A percentile compares a stretch with the other conserved stretches of the same genome.
Evolutionary conservation across 2,888 invertebrate species (phyloP).

Genomic region (Morpho deidamia): DNA sequence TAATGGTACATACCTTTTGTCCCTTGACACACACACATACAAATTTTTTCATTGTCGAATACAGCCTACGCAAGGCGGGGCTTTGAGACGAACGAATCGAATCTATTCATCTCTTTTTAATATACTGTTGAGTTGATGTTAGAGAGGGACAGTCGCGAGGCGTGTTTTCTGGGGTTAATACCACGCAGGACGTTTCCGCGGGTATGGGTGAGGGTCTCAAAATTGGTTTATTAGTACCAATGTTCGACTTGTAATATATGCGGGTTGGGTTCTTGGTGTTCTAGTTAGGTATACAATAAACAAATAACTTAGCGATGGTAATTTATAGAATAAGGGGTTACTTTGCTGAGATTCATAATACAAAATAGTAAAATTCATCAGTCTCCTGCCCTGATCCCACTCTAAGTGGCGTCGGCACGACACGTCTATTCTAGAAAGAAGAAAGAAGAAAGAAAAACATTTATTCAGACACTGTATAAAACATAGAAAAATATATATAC

Average conservation of each 20-base stretch:
- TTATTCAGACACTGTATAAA: no score
- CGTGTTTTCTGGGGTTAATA: neutral
- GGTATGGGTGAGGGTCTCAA: constrained; percentile 7
- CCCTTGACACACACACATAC: constrained; percentile 14
- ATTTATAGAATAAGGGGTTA: no score
- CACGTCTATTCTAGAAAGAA: no score
- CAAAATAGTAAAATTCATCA: no score
- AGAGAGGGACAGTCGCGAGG: constrained; percentile 3
- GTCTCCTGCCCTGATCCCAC: no score
- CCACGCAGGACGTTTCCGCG: neutral
- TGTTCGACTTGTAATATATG: constrained; percentile 7
- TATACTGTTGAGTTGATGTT: neutral
- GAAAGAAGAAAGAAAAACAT: no score
- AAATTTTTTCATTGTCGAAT: constrained; percentile 14
- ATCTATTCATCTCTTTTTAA: constrained; percentile 6
- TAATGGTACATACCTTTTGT: constrained; percentile 16
- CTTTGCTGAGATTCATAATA: no score
- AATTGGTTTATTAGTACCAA: constrained; percentile 11
- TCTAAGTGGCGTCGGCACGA: no score
- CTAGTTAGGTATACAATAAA: no score
- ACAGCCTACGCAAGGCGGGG: constrained; percentile 19
- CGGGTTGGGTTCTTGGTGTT: neutral
- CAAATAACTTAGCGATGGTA: no score
- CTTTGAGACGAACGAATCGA: neutral
- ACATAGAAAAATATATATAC: no score